These are phyloP conservation scores for Hassar affinis DNA, from an alignment of 2,113 vertebrate species.

Conservation along the genomic window DNA sequence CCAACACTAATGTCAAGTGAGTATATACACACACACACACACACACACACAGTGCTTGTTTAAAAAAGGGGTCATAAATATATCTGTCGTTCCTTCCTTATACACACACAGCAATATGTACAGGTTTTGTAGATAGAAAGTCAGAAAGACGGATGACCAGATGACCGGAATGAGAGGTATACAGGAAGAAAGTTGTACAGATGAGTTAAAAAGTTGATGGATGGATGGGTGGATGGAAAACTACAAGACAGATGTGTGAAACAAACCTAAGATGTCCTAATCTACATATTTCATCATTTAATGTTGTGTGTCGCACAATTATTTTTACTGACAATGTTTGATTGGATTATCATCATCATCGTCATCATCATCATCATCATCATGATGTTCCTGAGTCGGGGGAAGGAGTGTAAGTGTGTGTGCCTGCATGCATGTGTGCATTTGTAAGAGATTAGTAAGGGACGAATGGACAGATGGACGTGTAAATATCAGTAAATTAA, in stretches of 20 bases:
- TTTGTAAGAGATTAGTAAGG: background rate
- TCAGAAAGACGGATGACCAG: background rate
- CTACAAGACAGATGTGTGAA: background rate
- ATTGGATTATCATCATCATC: background rate
- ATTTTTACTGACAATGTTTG: background rate
- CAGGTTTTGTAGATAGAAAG: background rate
- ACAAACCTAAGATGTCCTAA: background rate
- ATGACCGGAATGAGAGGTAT: background rate
- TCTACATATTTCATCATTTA: background rate
- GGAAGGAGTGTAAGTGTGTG: background rate
- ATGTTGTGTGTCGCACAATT: background rate
- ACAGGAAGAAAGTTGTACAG: background rate
- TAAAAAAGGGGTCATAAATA: background rate
- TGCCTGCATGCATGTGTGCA: background rate
- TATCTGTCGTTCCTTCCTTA: background rate
- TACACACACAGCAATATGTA: background rate
- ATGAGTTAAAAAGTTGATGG: background rate
- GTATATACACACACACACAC: conserved; percentile 55
- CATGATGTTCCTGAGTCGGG: background rate
- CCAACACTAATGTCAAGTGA: conserved; percentile 97
- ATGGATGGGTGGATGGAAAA: background rate
- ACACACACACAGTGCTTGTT: background rate
- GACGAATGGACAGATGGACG: background rate
- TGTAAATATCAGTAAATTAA: background rate
- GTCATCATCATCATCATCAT: background rate